A percentile compares a stretch with the other conserved stretches of the same genome.
Evolutionary conservation across 2,113 vertebrate species (phyloP).

Genomic region (Ageneiosus marmoratus): DNA sequence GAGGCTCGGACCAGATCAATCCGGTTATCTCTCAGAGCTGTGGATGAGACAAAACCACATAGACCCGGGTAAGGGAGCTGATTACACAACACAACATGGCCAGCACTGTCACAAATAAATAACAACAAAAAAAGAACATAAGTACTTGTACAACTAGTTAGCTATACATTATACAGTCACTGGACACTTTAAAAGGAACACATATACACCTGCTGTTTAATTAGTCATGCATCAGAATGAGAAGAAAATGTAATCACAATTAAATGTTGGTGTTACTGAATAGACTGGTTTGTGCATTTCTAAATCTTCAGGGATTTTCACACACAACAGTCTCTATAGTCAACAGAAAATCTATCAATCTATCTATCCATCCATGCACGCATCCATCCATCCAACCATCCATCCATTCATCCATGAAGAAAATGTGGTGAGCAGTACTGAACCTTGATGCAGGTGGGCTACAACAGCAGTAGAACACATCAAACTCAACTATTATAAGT

Average conservation of each 20-base stretch:
- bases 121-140: background rate
- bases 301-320: background rate
- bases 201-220: background rate
- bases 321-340: background rate
- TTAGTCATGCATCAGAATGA: background rate
- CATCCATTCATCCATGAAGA: too few species aligned
- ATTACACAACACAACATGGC: background rate
- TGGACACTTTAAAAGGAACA: background rate
- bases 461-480: background rate
- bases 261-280: background rate
- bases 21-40: conserved; percentile 95
- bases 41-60: background rate
- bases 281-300: background rate
- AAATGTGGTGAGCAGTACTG: background rate
- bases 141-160: background rate
- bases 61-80: background rate
- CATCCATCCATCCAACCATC: too few species aligned
- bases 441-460: background rate
- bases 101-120: background rate
- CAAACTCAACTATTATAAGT: background rate
- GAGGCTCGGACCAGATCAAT: conserved; percentile 92
- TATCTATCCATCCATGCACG: too few species aligned
- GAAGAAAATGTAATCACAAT: background rate
- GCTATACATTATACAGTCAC: background rate
- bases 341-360: background rate